Conservation (phyloP, 2,113 vertebrate species). For the Andinoacara biseriatus region DNA sequence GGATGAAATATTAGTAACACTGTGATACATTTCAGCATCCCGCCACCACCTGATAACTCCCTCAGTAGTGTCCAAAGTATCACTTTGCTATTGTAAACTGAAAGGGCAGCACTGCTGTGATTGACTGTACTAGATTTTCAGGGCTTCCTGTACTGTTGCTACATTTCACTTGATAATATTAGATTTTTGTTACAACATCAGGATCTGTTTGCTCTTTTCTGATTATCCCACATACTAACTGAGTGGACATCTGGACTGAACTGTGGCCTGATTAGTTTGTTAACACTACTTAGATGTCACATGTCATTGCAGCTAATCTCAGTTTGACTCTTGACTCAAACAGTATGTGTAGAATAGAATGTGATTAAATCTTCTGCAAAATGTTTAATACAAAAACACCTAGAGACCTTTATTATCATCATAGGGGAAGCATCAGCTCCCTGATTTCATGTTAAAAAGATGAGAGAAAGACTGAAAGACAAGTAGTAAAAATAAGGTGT, state of each 20-base stretch:
- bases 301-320: background rate
- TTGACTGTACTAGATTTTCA: background rate
- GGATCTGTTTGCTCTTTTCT: background rate
- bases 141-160: background rate
- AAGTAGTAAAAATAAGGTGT: background rate
- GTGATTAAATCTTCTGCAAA: background rate
- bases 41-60: no score
- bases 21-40: background rate
- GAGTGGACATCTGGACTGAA: background rate
- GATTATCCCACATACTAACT: background rate
- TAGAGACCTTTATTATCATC: fast-evolving
- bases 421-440: background rate
- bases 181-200: background rate
- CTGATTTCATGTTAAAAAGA: background rate
- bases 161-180: background rate
- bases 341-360: background rate
- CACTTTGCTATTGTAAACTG: background rate
- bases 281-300: background rate
- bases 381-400: background rate
- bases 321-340: background rate
- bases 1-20: background rate
- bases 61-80: background rate
- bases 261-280: background rate
- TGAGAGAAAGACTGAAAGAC: background rate
- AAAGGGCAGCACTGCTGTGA: background rate